Base-by-base conservation (phyloP, 2,113 vertebrate genomes). In the Isichthys henryi region DNA sequence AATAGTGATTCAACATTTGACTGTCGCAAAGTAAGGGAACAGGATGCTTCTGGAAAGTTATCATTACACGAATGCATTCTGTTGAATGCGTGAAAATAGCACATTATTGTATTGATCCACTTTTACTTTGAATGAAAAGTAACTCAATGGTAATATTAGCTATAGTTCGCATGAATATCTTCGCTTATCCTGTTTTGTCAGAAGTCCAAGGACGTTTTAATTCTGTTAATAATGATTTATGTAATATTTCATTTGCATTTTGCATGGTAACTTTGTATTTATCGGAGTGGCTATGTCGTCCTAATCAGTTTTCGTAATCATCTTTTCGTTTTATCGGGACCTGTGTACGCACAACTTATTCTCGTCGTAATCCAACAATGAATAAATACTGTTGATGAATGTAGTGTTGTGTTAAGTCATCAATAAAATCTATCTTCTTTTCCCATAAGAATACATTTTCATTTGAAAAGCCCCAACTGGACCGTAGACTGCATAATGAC, bases 401-500 rank as follows among this genome's bases (percentile, higher is more conserved):
- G 43, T n/a, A 39, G 50, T 58, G 15, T 21, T 45, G 15, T 45
- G 8, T 39, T 48, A 88, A 56, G 50, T 89, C 13, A 35, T 53
- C 5, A 56, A n/a, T 56, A 85, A 46, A 66, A 13, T 10, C 23
- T 87, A 52, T 52, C 70, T 43, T 77, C 3, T 48, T 80, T 56
- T 17, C 21, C 39, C 13, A n/a, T n/a, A 58, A 82, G 49, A 56
- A 83, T 35, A 27, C 43, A 9, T 3, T 82, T 21, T 58, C 50
- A 35, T 83, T 21, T 70, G 49, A 52, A 27, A 66, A 84, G 15
- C 35, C 80, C 9, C 43, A 6, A 43, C 5, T 62, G 52, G 43
- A 52, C 10, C 23, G 46, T 62, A 45, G 17, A 86, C n/a, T 56
- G 15, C 35, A 83, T 23, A 46, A 91, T 96, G 96, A 93, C 96